Evolutionary conservation across 2,888 invertebrate genomes (phyloP).

Genomic region (Tholera decimalis): DNA sequence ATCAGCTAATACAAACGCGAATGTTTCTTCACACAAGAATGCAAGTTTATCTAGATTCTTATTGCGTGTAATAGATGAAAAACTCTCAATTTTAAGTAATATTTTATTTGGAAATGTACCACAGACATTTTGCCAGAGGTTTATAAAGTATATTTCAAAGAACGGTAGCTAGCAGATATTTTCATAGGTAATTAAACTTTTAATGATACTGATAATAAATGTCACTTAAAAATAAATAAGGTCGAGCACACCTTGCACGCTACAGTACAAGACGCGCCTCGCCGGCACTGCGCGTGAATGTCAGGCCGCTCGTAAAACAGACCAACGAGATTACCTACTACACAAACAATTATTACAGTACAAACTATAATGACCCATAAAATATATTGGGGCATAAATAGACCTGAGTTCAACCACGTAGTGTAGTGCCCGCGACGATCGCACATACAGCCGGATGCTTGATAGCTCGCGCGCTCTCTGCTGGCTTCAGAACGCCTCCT

Average conservation of each 20-base stretch:
- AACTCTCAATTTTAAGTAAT: not conserved
- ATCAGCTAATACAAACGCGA: not conserved
- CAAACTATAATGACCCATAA: conserved; percentile 42
- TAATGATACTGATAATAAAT: conserved; percentile 31
- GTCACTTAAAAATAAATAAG: conserved; percentile 33
- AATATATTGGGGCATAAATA: conserved; percentile 41
- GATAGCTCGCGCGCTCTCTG: not conserved
- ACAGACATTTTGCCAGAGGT: not conserved
- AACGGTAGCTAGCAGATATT: conserved; percentile 10
- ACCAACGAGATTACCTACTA: conserved; percentile 36
- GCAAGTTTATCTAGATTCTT: not conserved
- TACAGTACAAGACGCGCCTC: not conserved
- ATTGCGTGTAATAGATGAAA: not conserved
- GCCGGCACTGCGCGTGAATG: conserved; percentile 33
- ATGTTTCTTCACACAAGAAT: not conserved
- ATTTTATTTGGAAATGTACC: not conserved
- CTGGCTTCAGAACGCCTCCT: not conserved
- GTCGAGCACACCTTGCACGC: conserved; percentile 33
- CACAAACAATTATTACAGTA: conserved; percentile 48
- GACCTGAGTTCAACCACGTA: conserved; percentile 11
- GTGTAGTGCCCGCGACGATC: conserved; percentile 10
- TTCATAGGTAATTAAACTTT: conserved; percentile 7
- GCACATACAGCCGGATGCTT: conserved; percentile 7
- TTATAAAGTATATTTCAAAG: not conserved
- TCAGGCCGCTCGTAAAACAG: conserved; percentile 41